These are phyloP conservation scores for Graphium colonna DNA, from an alignment of 2,888 invertebrate genomes.

Conservation along the genomic window DNA sequence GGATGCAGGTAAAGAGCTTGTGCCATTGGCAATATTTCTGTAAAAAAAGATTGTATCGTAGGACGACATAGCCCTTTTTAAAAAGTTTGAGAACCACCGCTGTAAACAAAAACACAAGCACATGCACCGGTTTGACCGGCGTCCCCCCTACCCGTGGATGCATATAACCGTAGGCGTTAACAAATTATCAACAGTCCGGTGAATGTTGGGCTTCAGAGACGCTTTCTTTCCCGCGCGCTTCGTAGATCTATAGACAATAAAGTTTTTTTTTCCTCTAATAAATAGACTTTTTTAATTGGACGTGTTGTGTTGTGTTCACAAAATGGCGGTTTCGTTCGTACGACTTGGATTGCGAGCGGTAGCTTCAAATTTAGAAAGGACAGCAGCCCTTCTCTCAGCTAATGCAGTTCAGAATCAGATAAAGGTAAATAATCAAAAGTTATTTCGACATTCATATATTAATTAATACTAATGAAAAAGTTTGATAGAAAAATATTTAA, in stretches of 20 bases:
- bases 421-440: conserved; percentile 46
- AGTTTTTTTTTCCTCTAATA: conserved; percentile 23
- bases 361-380: conserved; percentile 56
- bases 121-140: conserved; percentile 41
- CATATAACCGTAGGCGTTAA: conserved; percentile 58
- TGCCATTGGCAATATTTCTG: too few species aligned
- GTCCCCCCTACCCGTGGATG: conserved; percentile 40
- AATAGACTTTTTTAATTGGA: conserved; percentile 27
- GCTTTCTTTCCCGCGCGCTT: conserved; percentile 19
- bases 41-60: too few species aligned
- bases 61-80: conserved; percentile 1
- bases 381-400: conserved; percentile 50
- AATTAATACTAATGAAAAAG: neutral
- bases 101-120: conserved; percentile 32
- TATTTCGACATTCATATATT: neutral
- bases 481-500: too few species aligned
- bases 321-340: conserved; percentile 72
- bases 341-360: conserved; percentile 59
- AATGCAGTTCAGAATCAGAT: conserved; percentile 53
- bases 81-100: conserved; percentile 7
- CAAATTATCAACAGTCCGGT: conserved; percentile 51
- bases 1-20: too few species aligned
- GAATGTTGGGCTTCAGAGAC: conserved; percentile 26
- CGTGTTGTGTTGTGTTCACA: conserved; percentile 31
- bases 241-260: conserved; percentile 13